Evolutionary conservation across 2,888 invertebrate genomes (phyloP), one percentile per base, ranked within the genome.

Genomic region (Ethmia dodecea): DNA sequence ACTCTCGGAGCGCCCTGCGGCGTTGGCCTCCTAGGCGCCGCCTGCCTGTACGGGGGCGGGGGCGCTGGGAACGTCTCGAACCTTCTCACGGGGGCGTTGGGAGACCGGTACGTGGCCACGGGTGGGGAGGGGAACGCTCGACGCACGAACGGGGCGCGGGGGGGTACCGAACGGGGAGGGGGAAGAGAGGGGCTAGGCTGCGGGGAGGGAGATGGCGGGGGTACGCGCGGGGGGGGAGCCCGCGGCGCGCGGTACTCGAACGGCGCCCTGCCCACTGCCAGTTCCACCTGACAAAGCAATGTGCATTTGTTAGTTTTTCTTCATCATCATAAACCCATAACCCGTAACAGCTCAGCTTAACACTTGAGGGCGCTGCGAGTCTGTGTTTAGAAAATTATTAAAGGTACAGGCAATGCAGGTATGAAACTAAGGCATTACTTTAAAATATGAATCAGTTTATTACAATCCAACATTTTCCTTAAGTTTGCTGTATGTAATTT

Each of bases 241-340:
- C 25, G 53, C 43, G 31, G 60, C 42, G 38, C n/a, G 9, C 78
- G 73, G 59, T 76, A 81, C 52, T 80, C 81, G 56, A 79, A 72
- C 31, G 77, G 70, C 2, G 79, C 60, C 6, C 78, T 65, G 0
- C 78, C 77, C n/a, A 78, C 80, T 1, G 81, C 77, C 24, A 83
- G 37, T 42, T 81, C 79, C 68, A 81, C 81, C 79, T 80, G 62
- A 31, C 38, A 30, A 5, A 5, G n/a, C 18, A 5, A 22, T 22
- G 3, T 26, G 12, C n/a, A 1, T 26, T 6, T 5, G 6, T 26
- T 26, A 26, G 22, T 18, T 18, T 18, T 18, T 6, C n/a, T n/a
- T n/a, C n/a, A n/a, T n/a, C n/a, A n/a, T n/a, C n/a, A n/a, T n/a
- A n/a, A n/a, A n/a, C n/a, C n/a, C n/a, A n/a, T n/a, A n/a, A n/a